Evolutionary conservation across 2,113 vertebrate species (phyloP).

Genomic region (Steatornis caripensis): DNA sequence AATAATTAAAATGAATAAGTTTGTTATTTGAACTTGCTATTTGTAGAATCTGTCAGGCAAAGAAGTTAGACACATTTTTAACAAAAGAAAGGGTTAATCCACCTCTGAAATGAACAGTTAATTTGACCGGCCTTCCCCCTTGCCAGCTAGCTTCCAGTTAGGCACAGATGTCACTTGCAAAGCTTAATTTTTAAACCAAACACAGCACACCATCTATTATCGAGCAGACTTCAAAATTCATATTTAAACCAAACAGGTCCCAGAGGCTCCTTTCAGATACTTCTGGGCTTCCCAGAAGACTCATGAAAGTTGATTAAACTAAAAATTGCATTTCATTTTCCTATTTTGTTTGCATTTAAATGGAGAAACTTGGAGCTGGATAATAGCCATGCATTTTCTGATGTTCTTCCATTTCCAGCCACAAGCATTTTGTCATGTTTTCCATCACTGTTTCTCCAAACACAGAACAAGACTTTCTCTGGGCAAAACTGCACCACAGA

Average conservation of each 20-base stretch:
- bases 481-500: not conserved
- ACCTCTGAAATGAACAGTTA: not conserved
- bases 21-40: not conserved
- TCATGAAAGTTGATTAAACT: slow-evolving; percentile 65
- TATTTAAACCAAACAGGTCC: slow-evolving; percentile 49
- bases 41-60: not conserved
- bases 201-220: not conserved
- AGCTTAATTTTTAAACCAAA: not conserved
- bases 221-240: slow-evolving; percentile 14
- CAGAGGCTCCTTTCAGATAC: slow-evolving; percentile 33
- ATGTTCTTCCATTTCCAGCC: not conserved
- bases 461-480: not conserved
- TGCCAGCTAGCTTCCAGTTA: not conserved
- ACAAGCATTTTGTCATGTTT: not conserved
- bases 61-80: not conserved
- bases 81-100: not conserved
- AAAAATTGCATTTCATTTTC: slow-evolving; percentile 59
- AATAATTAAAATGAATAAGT: not conserved
- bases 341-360: slow-evolving; percentile 64
- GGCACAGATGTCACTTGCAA: not conserved
- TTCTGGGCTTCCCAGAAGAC: slow-evolving; percentile 40
- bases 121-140: not conserved
- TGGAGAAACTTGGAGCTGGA: slow-evolving; percentile 39
- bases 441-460: not conserved
- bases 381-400: slow-evolving; percentile 7